Percentiles rank a stretch among this genome's conserved stretches.
These are phyloP conservation scores for Bombus waltoni DNA, from an alignment of 1,140 invertebrate species.

Conservation along the genomic window DNA sequence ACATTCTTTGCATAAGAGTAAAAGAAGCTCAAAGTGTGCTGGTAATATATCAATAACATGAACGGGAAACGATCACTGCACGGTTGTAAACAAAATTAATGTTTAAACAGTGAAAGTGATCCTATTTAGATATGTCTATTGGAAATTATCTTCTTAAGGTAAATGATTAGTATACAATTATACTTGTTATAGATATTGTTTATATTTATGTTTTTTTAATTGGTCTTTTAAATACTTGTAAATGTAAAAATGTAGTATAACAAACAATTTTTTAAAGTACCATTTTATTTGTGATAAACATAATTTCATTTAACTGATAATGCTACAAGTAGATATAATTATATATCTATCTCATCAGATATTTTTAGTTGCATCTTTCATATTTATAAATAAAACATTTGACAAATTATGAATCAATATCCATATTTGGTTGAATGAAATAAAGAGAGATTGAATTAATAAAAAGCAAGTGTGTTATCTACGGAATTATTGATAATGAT, in stretches of 20 bases:
- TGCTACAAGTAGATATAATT: neutral
- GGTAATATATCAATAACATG: constrained; percentile 24
- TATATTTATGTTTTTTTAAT: neutral
- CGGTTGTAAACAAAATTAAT: constrained; percentile 58
- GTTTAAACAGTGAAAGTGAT: constrained; percentile 52
- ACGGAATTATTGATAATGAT: neutral
- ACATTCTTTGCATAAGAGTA: constrained; percentile 34
- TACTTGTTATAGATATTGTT: neutral
- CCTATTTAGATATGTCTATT: constrained; percentile 49
- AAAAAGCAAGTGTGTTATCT: neutral
- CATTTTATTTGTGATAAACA: neutral
- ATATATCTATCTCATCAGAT: neutral
- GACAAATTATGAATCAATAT: neutral
- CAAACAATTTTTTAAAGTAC: neutral
- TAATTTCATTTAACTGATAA: neutral
- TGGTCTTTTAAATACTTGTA: neutral
- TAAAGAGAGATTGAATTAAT: neutral
- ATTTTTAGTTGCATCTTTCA: neutral
- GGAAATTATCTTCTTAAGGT: constrained; percentile 50
- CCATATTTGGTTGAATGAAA: neutral
- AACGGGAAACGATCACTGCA: neutral
- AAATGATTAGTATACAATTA: constrained; percentile 20
- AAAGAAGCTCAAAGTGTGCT: constrained; percentile 5
- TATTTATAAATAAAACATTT: neutral
- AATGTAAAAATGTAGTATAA: neutral